Evolutionary conservation across 2,888 invertebrate genomes (phyloP).

Genomic region (Nematopogon swammerdamellus): DNA sequence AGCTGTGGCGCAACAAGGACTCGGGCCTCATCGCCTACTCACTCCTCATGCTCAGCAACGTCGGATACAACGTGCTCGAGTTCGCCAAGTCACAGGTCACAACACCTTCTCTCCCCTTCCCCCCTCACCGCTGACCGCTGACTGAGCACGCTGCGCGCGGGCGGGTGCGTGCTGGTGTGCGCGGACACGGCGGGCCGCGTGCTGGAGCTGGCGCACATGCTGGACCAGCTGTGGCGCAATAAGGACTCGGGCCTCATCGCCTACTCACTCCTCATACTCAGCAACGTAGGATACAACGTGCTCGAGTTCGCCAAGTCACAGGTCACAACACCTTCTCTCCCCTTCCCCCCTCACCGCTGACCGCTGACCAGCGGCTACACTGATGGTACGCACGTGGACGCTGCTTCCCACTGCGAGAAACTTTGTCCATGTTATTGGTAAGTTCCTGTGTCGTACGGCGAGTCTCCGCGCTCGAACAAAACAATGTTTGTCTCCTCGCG

Average conservation of each 20-base stretch:
- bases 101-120: too few species aligned
- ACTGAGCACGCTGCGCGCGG: slow-evolving; percentile 86
- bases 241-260: slow-evolving; percentile 94
- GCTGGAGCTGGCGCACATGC: slow-evolving; percentile 92
- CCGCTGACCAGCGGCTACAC: too few species aligned
- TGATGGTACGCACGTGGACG: too few species aligned
- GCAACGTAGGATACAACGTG: slow-evolving; percentile 97
- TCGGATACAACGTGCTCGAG: slow-evolving; percentile 97
- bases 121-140: too few species aligned
- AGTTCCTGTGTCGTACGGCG: too few species aligned
- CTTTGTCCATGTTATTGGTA: too few species aligned
- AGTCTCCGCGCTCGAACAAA: too few species aligned
- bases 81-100: slow-evolving; percentile 96
- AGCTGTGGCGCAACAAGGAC: slow-evolving; percentile 92
- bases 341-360: too few species aligned
- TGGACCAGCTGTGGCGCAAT: slow-evolving; percentile 92
- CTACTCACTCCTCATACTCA: slow-evolving; percentile 89
- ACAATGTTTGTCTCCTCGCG: too few species aligned
- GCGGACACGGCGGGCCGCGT: slow-evolving; percentile 97
- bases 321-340: slow-evolving; percentile 34
- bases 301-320: slow-evolving; percentile 98
- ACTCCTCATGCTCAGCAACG: slow-evolving; percentile 89
- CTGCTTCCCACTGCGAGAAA: too few species aligned
- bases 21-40: slow-evolving; percentile 95
- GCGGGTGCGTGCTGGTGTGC: slow-evolving; percentile 93